A percentile compares a stretch with the other conserved stretches of the same genome.
These are phyloP conservation scores for Nasua narica DNA, from an alignment of 2,797 vertebrate species.

Conservation along the genomic window DNA sequence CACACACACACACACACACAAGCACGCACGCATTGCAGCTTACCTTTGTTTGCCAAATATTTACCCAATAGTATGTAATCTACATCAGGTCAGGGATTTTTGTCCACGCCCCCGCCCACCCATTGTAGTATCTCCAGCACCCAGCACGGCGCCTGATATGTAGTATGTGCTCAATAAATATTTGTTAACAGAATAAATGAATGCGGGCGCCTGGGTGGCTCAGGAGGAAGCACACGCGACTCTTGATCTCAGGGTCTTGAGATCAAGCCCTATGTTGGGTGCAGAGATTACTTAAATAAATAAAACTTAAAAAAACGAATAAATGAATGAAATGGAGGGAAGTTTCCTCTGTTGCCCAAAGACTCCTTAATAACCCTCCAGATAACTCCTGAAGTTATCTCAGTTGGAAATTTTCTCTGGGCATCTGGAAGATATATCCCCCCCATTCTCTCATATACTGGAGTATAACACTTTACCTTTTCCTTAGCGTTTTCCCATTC, in stretches of 20 bases:
- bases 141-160: not conserved
- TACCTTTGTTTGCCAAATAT: slow-evolving; percentile 25
- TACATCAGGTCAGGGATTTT: not conserved
- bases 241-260: not conserved
- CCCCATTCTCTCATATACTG: not conserved
- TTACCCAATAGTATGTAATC: not conserved
- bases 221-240: not conserved
- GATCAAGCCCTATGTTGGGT: not conserved
- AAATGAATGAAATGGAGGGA: not conserved
- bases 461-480: slow-evolving; percentile 2
- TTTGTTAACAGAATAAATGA: not conserved
- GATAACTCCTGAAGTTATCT: not conserved
- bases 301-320: not conserved
- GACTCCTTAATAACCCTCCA: not conserved
- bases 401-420: slow-evolving; percentile 15
- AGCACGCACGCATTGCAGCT: not conserved
- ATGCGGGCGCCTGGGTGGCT: not conserved
- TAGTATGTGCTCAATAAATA: slow-evolving; percentile 19
- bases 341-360: not conserved
- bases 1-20: not conserved
- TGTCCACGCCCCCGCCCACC: not conserved
- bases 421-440: not conserved
- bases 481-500: not conserved
- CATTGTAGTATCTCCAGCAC: not conserved
- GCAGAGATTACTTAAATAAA: not conserved